Evolutionary conservation across 2,797 vertebrate species (phyloP), one percentile per base, ranked within the genome.

Genomic region (Pseudopleuronectes americanus): DNA sequence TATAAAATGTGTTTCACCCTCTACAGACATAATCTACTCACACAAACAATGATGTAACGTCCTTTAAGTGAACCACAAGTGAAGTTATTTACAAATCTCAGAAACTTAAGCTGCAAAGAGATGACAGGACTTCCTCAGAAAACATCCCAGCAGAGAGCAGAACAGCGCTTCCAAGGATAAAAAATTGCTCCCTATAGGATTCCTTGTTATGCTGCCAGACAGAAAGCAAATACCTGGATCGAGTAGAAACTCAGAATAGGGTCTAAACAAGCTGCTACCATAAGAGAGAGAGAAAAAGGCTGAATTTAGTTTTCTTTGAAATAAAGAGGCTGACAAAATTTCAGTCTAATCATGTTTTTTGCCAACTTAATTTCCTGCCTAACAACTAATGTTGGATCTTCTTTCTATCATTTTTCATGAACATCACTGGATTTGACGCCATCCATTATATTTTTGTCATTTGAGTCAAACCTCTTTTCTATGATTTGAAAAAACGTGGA

Each of bases 151-250:
- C 41, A 41, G 17, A 57, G 19, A 14, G 26, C 38, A 49, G 1
- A 58, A 47, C 49, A 60, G 36, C 56, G 12, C 57, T 60, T 71
- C 28, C 65, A 31, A 22, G 45, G 58, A 64, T 55, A 71, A 51
- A 45, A 13, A 17, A 36, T 12, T 66, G 58, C 31, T 80, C 68
- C 59, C 58, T 6, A 4, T 22, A 54, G 76, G 64, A 55, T 68
- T 80, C 14, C 45, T 56, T 71, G 47, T 80, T 75, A 8, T 63
- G 52, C 60, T 71, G 59, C 38, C 64, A 21, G 63, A 51, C 59
- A 68, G 57, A 68, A 56, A 58, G 56, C 26, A 64, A 81, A 84
- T 51, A 43, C 22, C 43, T 73, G 62, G 19, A 62, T 60, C 26
- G 21, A 12, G 28, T 14, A 70, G 51, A 68, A 21, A 43, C 14